Percentiles rank a stretch among this genome's conserved stretches.
These are phyloP conservation scores for Xanthorhoe spadicearia DNA, from an alignment of 2,888 invertebrate genomes.

Conservation along the genomic window DNA sequence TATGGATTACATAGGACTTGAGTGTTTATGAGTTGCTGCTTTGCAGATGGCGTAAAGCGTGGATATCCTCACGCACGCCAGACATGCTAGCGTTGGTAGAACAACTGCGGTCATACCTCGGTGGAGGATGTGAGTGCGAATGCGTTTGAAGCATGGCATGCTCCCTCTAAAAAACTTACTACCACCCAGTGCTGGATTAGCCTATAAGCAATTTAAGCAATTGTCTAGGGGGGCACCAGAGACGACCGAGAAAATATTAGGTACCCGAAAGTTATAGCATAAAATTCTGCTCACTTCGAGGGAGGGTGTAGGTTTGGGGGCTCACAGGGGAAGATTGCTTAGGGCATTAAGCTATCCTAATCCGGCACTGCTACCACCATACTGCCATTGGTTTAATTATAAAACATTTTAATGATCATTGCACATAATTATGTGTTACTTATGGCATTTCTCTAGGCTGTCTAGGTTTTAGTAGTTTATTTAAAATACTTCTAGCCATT, in stretches of 20 bases:
- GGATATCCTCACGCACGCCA: slow-evolving; percentile 75
- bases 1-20: slow-evolving; percentile 36
- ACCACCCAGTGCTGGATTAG: too few species aligned
- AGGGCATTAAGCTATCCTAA: too few species aligned
- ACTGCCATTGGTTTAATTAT: not conserved
- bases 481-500: not conserved
- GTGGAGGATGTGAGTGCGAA: slow-evolving; percentile 82
- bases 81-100: slow-evolving; percentile 84
- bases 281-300: too few species aligned
- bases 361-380: not conserved
- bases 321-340: too few species aligned
- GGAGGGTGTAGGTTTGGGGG: too few species aligned
- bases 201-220: too few species aligned
- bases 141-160: slow-evolving; percentile 64
- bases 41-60: slow-evolving; percentile 82
- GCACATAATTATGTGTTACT: not conserved
- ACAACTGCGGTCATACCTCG: slow-evolving; percentile 82
- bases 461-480: not conserved
- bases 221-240: too few species aligned
- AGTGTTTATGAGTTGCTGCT: slow-evolving; percentile 65
- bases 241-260: too few species aligned
- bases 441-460: not conserved
- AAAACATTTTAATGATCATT: not conserved
- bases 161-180: slow-evolving; percentile 33
- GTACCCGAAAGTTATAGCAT: too few species aligned